Conservation (phyloP, 2,888 invertebrate species). For the Melinaea menophilus region DNA sequence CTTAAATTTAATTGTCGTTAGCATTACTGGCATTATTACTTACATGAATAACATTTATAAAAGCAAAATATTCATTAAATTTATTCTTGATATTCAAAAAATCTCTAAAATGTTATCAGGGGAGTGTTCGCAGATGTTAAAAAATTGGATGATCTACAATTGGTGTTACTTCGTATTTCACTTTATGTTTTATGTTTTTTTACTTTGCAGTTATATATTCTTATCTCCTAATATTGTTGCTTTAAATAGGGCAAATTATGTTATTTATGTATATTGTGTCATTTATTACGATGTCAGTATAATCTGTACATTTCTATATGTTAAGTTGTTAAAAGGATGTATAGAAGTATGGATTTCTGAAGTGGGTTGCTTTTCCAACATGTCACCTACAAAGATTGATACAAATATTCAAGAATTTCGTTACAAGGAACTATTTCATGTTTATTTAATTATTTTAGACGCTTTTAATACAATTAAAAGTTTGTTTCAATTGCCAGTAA, state of each 20-base stretch:
- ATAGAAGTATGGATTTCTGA: slow-evolving; percentile 16
- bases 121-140: not conserved
- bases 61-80: slow-evolving; percentile 7
- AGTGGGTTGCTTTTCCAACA: slow-evolving; percentile 2
- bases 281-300: slow-evolving; percentile 23
- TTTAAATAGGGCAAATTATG: not conserved
- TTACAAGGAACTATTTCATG: slow-evolving; percentile 7
- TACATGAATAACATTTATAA: slow-evolving; percentile 18
- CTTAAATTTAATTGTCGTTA: slow-evolving; percentile 5
- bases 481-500: slow-evolving; percentile 22
- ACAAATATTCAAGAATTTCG: not conserved
- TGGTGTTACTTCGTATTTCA: slow-evolving; percentile 1
- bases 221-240: not conserved
- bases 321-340: slow-evolving; percentile 14
- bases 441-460: slow-evolving; percentile 16
- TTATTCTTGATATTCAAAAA: slow-evolving; percentile 25
- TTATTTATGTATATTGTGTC: slow-evolving; percentile 8
- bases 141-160: slow-evolving; percentile 16
- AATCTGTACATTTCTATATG: slow-evolving; percentile 18
- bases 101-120: slow-evolving; percentile 4
- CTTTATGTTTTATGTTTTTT: not conserved
- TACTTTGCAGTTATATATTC: not conserved
- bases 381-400: not conserved
- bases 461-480: slow-evolving; percentile 17
- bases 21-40: slow-evolving; percentile 11